A percentile compares a stretch with the other conserved stretches of the same genome.
Conservation (phyloP, 2,888 invertebrate genomes). For the Drosophila cognata region DNA sequence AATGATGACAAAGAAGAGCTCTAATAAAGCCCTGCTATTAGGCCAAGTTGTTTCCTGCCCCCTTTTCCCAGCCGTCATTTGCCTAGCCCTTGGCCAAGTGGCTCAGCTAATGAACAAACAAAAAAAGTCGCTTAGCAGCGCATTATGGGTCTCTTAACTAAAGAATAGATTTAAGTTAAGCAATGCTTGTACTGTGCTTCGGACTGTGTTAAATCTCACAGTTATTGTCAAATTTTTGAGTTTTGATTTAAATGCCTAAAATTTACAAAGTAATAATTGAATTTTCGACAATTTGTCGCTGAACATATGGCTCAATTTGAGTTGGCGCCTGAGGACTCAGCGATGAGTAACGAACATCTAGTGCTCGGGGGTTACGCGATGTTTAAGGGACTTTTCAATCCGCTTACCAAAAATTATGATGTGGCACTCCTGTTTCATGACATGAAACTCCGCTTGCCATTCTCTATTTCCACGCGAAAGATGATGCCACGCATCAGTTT, state of each 20-base stretch:
- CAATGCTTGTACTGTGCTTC: background rate
- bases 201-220: background rate
- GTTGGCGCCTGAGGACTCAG: slow-evolving; percentile 46
- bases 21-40: slow-evolving; percentile 55
- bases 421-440: slow-evolving; percentile 36
- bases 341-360: slow-evolving; percentile 42
- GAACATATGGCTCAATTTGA: slow-evolving; percentile 43
- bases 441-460: slow-evolving; percentile 45
- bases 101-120: slow-evolving; percentile 59
- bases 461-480: slow-evolving; percentile 16
- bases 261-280: slow-evolving; percentile 29
- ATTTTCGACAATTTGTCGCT: slow-evolving; percentile 2
- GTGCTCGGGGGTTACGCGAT: slow-evolving; percentile 35
- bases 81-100: slow-evolving; percentile 55
- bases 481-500: slow-evolving; percentile 26
- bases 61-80: slow-evolving; percentile 49
- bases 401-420: slow-evolving; percentile 10
- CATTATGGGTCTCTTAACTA: background rate
- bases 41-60: slow-evolving; percentile 32
- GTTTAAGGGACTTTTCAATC: slow-evolving; percentile 16
- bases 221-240: background rate
- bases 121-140: slow-evolving; percentile 16
- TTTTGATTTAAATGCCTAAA: slow-evolving; percentile 47
- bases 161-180: background rate
- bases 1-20: slow-evolving; percentile 42